Evolutionary conservation across 2,113 vertebrate genomes (phyloP), one percentile per base, ranked within the genome.

Genomic region (Anser cygnoides): DNA sequence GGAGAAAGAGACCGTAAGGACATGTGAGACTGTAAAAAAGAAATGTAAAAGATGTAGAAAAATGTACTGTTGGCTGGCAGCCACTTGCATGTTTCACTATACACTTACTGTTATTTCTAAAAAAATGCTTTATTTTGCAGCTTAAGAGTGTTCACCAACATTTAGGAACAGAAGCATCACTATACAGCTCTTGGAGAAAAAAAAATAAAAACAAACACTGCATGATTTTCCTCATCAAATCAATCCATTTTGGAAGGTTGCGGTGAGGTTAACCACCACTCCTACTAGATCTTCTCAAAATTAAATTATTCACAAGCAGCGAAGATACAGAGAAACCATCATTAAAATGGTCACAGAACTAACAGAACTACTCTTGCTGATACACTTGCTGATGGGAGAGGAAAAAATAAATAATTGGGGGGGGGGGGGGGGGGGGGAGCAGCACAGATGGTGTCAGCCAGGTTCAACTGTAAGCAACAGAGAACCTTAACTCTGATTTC

Each of bases 381-480:
- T 17, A 10, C 16, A 49, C 35, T 72, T 8, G 31, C 10, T 79
- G 52, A 68, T 57, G 57, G 59, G 70, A 92, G 37, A 84, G 16
- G 35, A 76, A 76, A 62, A 91, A 82, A 75, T 8, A 43, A 5
- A 21, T 22, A 28, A 85, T 39, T 29, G 63, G 43, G 46, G 52
- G 6, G 2, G 2, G 3, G 52, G 6, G 2, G 2, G 3, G 2
- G 1, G 1, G 1, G 2, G 35, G 74, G 31, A 39, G 39, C 39
- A 39, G 10, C 39, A 39, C 25, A 41, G 5, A 20, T 10, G 31
- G 9, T 14, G 20, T 29, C 35, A 70, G 31, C 8, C 16, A 41
- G 16, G 31, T 63, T 55, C 52, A 84, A 84, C 9, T 77, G 21
- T 13, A 70, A 65, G 44, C 22, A 77, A 54, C 12, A 61, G 33